phyloP scores from a whole-genome alignment of 2,797 vertebrate genomes.

The Myotis planiceps region DNA sequence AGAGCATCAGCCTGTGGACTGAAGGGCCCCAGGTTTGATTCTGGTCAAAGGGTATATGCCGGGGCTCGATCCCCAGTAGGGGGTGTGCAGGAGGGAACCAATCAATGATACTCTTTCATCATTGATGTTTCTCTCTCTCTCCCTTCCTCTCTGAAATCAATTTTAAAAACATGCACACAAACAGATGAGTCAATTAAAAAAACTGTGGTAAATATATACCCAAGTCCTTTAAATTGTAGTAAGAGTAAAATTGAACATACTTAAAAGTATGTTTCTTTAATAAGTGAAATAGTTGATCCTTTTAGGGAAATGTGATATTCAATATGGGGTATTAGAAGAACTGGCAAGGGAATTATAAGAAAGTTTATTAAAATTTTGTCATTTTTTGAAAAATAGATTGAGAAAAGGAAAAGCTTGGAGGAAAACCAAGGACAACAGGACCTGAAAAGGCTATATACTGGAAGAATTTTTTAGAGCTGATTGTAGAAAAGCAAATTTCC shows the following conservation, averaged over 20 bases:
- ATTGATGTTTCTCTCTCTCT: no score
- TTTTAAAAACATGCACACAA: no score
- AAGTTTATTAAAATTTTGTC: background rate
- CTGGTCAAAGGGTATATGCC: no score
- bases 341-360: background rate
- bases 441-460: background rate
- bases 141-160: no score
- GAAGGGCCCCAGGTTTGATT: no score
- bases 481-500: background rate
- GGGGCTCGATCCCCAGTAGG: no score
- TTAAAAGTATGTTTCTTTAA: background rate
- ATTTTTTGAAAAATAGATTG: slow-evolving; percentile 14
- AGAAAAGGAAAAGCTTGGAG: background rate
- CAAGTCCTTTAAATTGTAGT: background rate
- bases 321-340: background rate
- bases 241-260: background rate
- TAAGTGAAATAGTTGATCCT: background rate
- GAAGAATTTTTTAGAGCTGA: background rate
- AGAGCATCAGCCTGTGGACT: no score
- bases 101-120: no score
- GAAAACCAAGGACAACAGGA: background rate
- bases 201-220: background rate
- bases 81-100: no score
- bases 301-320: slow-evolving; percentile 8
- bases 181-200: background rate